These are phyloP conservation scores for Spongilla lacustris DNA, from an alignment of 37 sponge, comb jelly and placozoan genomes.

Conservation along the genomic window DNA sequence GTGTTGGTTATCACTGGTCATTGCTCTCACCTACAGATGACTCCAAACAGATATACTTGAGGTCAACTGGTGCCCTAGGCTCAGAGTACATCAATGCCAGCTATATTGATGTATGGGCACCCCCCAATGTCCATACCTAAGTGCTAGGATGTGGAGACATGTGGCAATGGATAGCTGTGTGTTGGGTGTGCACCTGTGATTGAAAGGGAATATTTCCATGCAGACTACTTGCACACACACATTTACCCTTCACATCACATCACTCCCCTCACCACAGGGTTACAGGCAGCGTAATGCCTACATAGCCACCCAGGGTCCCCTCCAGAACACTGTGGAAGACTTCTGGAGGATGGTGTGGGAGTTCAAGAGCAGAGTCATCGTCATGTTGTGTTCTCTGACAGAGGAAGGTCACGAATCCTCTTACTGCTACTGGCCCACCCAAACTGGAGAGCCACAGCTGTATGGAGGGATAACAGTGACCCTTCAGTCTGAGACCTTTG, in stretches of 20 bases:
- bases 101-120: conserved; percentile 62
- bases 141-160: no score
- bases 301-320: conserved; percentile 70
- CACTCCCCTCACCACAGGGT: conserved; percentile 29
- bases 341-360: conserved; percentile 84
- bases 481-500: conserved; percentile 41
- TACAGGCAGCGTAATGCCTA: conserved; percentile 70
- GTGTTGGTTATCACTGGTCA: not conserved
- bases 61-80: conserved; percentile 56
- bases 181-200: no score
- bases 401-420: conserved; percentile 44
- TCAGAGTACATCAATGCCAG: conserved; percentile 81
- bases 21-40: conserved; percentile 26
- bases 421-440: conserved; percentile 53
- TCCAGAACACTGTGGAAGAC: conserved; percentile 44
- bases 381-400: conserved; percentile 53
- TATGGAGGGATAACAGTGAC: conserved; percentile 57
- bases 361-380: conserved; percentile 43
- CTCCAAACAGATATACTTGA: conserved; percentile 42
- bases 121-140: no score
- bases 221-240: not conserved
- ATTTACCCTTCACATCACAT: not conserved
- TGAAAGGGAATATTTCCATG: no score
- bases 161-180: no score
- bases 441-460: not conserved